Percentiles rank a stretch among this genome's conserved stretches.
These are phyloP conservation scores for Tyria jacobaeae DNA, from an alignment of 2,888 invertebrate species.

Conservation along the genomic window DNA sequence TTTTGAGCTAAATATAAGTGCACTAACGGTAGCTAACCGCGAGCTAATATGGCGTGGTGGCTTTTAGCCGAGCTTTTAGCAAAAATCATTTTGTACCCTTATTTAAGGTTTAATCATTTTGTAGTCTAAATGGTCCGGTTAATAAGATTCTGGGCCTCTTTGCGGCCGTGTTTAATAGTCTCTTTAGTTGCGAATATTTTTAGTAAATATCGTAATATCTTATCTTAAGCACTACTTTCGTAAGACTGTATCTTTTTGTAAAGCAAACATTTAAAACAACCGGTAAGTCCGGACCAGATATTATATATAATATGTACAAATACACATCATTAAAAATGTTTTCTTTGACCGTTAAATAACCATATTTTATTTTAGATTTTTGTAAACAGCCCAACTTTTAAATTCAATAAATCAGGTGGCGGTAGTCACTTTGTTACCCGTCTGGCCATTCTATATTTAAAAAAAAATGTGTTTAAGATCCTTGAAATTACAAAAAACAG, in stretches of 20 bases:
- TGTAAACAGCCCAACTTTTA: too few species aligned
- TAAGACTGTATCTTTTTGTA: not conserved
- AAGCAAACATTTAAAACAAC: not conserved
- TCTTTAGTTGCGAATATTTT: not conserved
- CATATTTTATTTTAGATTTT: too few species aligned
- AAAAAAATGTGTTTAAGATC: not conserved
- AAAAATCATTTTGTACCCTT: constrained; percentile 53
- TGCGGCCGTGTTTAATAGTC: not conserved
- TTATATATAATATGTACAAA: too few species aligned
- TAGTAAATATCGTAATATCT: not conserved
- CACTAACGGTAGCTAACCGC: constrained; percentile 47
- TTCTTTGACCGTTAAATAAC: too few species aligned
- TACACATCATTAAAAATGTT: too few species aligned
- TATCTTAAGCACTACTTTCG: not conserved
- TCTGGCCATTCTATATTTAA: too few species aligned
- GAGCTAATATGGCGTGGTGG: constrained; percentile 52
- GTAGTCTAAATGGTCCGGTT: constrained; percentile 23
- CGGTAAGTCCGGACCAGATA: too few species aligned
- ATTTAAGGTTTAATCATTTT: constrained; percentile 41
- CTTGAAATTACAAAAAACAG: too few species aligned
- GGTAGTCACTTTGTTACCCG: too few species aligned
- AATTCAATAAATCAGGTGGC: too few species aligned
- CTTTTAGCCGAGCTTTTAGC: constrained; percentile 66
- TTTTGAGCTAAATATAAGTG: constrained; percentile 43
- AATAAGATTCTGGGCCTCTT: constrained; percentile 20